Base-by-base conservation (phyloP, 1,140 invertebrate species). In the Halotydeus destructor region DNA sequence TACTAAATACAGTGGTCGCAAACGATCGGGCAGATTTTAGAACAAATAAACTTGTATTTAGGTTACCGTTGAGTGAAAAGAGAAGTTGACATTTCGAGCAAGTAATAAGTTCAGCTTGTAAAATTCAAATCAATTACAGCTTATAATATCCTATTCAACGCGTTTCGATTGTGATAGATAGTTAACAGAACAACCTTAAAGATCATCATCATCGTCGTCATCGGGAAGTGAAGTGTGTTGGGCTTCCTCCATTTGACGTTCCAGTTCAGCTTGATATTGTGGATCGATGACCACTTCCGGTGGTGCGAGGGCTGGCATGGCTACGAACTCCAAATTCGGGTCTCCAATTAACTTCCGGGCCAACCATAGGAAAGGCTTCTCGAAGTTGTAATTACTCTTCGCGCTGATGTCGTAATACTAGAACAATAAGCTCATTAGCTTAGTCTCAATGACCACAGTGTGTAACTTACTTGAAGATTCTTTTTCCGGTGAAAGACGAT, bases 381-480 rank as follows among this genome's bases (percentile, higher is more conserved):
- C 94, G 59, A 99, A 98, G 65, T 99, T 99, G 70, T 99, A 99
- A 64, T 99, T 99, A 56, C 85, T 93, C 61, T 98, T 99, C 11
- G 94, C 94, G 59, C 88, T 96, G 60, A 99, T 97, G 57, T 99
- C 93, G 56, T 98, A 99, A 70, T 99, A 99, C 85, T 96, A 66
- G 33, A n/a, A n/a, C n/a, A n/a, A n/a, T n/a, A n/a, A n/a, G n/a
- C n/a, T n/a, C n/a, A n/a, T n/a, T n/a, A n/a, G n/a, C n/a, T n/a
- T n/a, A n/a, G n/a, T n/a, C n/a, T n/a, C n/a, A n/a, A n/a, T n/a
- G n/a, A n/a, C n/a, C n/a, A n/a, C n/a, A n/a, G n/a, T n/a, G n/a
- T n/a, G n/a, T n/a, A n/a, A n/a, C 6, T 39, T 62, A 94, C 86
- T 75, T 94, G 91, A 43, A 99, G 67, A 61, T 99, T 99, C 74